Percentiles rank a stretch among this genome's conserved stretches.
Evolutionary conservation across 2,888 invertebrate genomes (phyloP).

Genomic region (Scaptomyza flava): DNA sequence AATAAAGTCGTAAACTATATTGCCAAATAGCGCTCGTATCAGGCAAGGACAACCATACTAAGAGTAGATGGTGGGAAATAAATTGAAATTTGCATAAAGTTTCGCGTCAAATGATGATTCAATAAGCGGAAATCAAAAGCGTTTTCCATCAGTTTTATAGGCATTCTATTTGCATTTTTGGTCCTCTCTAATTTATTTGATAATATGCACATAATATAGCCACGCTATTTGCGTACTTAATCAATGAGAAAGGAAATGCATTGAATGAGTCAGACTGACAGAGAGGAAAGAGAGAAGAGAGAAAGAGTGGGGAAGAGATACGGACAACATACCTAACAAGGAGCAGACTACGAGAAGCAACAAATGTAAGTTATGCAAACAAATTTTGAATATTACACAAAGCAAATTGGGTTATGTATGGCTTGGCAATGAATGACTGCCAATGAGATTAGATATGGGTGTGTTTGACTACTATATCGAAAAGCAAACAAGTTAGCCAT

Average conservation of each 20-base stretch:
- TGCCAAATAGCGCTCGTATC: conserved; percentile 35
- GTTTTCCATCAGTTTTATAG: conserved; percentile 22
- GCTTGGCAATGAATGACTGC: background rate
- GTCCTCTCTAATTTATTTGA: conserved; percentile 67
- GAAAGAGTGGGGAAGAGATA: conserved; percentile 16
- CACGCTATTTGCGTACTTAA: conserved; percentile 73
- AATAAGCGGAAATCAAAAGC: conserved; percentile 59
- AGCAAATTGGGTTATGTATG: conserved; percentile 23
- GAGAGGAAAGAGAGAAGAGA: background rate
- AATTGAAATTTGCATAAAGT: conserved; percentile 71
- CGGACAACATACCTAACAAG: conserved; percentile 1
- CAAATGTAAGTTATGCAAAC: conserved; percentile 52
- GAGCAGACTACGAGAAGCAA: conserved; percentile 4
- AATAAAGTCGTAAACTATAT: conserved; percentile 71
- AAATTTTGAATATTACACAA: conserved; percentile 64
- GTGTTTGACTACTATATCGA: conserved; percentile 35
- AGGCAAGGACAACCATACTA: conserved; percentile 36
- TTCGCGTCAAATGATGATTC: conserved; percentile 66
- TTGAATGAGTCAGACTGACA: conserved; percentile 53
- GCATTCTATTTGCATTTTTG: conserved; percentile 26
- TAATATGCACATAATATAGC: conserved; percentile 64
- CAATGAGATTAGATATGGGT: no score
- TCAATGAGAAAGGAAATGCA: conserved; percentile 67
- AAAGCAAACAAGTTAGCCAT: conserved; percentile 60
- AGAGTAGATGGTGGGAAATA: conserved; percentile 45